Base-by-base conservation (phyloP, 2,113 vertebrate genomes). In the Microcebus ravelobensis region DNA sequence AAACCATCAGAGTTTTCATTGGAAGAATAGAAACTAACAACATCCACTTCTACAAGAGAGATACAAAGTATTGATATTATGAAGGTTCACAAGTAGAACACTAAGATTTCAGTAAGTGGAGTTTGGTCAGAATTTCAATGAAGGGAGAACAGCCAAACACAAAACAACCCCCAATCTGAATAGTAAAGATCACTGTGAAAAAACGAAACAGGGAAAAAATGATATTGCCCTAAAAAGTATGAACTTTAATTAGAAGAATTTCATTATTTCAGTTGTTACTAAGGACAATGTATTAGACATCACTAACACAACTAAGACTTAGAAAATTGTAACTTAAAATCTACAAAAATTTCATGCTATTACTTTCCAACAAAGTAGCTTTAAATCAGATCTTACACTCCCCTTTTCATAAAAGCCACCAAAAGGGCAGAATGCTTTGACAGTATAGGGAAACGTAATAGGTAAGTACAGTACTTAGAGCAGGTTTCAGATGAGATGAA, bases 271-370 rank as follows among this genome's bases (percentile, higher is more conserved):
- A 76, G 50, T 13, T 74, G 80, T 92, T 83, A 61, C 20, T 21
- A 85, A 91, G 39, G 5, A 70, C 13, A 88, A 50, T 18, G 7
- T 52, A 76, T 55, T 36, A 52, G 4, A 87, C 39, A 67, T 8
- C 77, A 36, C 29, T 87, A 71, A 45, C 57, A 6, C 23, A 85
- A 71, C 36, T 17, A 10, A 80, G 39, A 91, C 13, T 45, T 94
- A 15, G 36, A 94, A 91, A 91, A 96, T 20, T 76, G 18, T 17
- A 67, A 74, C 42, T 87, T 85, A 57, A 81, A 92, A 80, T 61
- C n/a, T 90, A 36, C 9, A 83, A 36, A 83, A 63, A 23, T 50
- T 70, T 76, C 23, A 63, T 42, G 27, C 23, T 90, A 61, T 13
- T 45, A 80, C 48, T 59, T 92, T 36, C 68, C 83, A 88, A 91